Base-by-base conservation (phyloP, 2,797 vertebrate species). In the Nyctibius grandis region DNA sequence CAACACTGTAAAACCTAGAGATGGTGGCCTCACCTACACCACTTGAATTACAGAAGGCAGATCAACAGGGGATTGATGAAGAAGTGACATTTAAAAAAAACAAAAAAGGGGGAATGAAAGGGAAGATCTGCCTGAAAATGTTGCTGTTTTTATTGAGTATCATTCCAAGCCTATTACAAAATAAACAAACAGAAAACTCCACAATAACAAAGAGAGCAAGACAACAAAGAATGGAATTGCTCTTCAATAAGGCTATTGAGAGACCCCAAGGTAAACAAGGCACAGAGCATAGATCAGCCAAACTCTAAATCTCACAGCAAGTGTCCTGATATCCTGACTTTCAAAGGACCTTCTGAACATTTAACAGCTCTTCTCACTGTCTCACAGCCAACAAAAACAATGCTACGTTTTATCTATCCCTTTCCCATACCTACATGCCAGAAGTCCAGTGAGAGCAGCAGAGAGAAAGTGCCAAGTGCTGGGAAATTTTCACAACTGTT, bases 381-480 rank as follows among this genome's bases (percentile, higher is more conserved):
- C 78, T 93, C 64, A 68, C 40, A 83, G 93, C 90, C 92, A 96
- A 80, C 34, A 70, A 53, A 94, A 87, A 85, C 78, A 91, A 77
- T 68, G 47, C 42, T 38, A 50, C 33, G 40, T 45, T 96, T 95
- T 82, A 93, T 74, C 94, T 91, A 25, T 31, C 63, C 44, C 51
- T 92, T 72, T 91, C 93, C 95, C 84, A 79, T 76, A 79, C 56
- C 84, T 86, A 70, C 9, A 45, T 53, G 81, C 88, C 88, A 89
- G 70, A 92, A 96, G 61, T 89, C 88, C 95, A 94, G 86, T 19
- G 78, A 95, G 81, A 95, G 50, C 61, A 88, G 65, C 61, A 89
- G 19, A 69, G 59, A 88, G 40, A 91, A 92, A 79, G 59, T 7
- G 56, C 70, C 86, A 94, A 88, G 78, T 14, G 54, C 78, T 95